Evolutionary conservation across 2,113 vertebrate genomes (phyloP).

Genomic region (Willisornis vidua): DNA sequence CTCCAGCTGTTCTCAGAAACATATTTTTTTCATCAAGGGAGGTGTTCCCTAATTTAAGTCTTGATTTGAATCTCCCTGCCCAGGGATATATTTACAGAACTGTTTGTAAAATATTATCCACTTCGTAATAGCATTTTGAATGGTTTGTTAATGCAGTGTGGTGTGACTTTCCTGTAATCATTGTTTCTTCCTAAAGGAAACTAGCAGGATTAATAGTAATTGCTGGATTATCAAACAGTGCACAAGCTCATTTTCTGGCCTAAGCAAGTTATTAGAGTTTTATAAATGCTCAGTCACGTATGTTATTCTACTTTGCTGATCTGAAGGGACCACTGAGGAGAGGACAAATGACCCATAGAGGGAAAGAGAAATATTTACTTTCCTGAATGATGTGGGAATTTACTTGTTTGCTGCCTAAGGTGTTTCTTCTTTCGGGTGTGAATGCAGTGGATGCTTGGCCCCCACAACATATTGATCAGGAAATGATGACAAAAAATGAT

Average conservation of each 20-base stretch:
- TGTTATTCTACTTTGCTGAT: neutral
- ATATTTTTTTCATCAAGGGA: slow-evolving; percentile 41
- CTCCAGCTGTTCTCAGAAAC: slow-evolving; percentile 25
- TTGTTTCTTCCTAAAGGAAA: slow-evolving; percentile 35
- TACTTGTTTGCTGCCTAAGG: neutral
- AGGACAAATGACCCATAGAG: neutral
- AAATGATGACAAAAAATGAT: neutral
- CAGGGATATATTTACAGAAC: slow-evolving; percentile 38
- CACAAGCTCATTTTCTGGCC: slow-evolving; percentile 36
- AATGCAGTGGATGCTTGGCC: neutral
- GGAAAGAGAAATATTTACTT: neutral
- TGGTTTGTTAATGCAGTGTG: slow-evolving; percentile 27
- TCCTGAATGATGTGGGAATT: neutral
- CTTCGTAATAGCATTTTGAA: slow-evolving; percentile 7
- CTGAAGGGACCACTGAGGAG: neutral
- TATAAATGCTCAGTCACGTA: neutral
- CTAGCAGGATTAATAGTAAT: neutral
- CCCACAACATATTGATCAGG: neutral
- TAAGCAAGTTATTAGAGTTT: neutral
- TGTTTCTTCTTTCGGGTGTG: neutral
- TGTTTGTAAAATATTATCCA: neutral
- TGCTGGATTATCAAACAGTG: slow-evolving; percentile 30
- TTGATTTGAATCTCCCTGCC: slow-evolving; percentile 10
- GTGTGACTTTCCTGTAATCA: slow-evolving; percentile 5
- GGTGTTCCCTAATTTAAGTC: slow-evolving; percentile 19